These are phyloP conservation scores for Aurelia sp. DNA, from an alignment of 30 jellyfish, hydroid and myxozoan species.

Conservation along the genomic window DNA sequence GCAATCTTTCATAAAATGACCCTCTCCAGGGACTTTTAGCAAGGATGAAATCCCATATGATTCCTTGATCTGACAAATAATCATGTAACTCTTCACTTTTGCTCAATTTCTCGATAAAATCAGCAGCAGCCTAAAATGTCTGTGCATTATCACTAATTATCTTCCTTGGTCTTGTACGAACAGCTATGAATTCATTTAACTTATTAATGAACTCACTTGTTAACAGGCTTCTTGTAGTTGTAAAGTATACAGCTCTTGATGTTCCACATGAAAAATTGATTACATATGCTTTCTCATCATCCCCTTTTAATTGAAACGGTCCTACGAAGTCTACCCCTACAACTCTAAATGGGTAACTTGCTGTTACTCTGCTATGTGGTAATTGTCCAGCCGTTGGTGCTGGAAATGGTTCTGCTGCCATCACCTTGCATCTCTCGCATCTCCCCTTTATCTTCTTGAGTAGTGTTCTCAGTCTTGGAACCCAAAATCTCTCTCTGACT, in stretches of 20 bases:
- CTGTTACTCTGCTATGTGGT: slow-evolving; percentile 43
- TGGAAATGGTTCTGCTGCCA: slow-evolving; percentile 67
- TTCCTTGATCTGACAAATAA: too few species aligned
- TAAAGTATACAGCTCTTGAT: slow-evolving; percentile 41
- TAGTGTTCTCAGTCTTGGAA: slow-evolving; percentile 43
- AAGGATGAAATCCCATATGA: too few species aligned
- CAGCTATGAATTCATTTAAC: slow-evolving; percentile 49
- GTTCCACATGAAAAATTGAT: slow-evolving; percentile 46
- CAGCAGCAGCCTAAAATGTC: slow-evolving; percentile 31
- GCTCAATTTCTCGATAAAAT: neutral
- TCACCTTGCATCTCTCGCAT: slow-evolving; percentile 49
- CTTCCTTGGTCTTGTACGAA: slow-evolving; percentile 33
- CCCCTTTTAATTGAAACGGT: slow-evolving; percentile 41
- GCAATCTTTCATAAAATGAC: too few species aligned
- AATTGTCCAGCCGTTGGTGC: slow-evolving; percentile 28
- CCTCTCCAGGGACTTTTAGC: too few species aligned
- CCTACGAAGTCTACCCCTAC: neutral
- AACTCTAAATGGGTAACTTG: slow-evolving; percentile 39
- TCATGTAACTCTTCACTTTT: too few species aligned
- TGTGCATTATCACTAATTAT: slow-evolving; percentile 56
- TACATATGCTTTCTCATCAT: slow-evolving; percentile 35
- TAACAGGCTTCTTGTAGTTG: slow-evolving; percentile 13
- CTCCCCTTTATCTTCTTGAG: slow-evolving; percentile 24
- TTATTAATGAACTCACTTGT: slow-evolving; percentile 32
- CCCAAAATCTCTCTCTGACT: neutral